phyloP scores from a whole-genome alignment of 2,888 invertebrate species.

The Apodemia zela region DNA sequence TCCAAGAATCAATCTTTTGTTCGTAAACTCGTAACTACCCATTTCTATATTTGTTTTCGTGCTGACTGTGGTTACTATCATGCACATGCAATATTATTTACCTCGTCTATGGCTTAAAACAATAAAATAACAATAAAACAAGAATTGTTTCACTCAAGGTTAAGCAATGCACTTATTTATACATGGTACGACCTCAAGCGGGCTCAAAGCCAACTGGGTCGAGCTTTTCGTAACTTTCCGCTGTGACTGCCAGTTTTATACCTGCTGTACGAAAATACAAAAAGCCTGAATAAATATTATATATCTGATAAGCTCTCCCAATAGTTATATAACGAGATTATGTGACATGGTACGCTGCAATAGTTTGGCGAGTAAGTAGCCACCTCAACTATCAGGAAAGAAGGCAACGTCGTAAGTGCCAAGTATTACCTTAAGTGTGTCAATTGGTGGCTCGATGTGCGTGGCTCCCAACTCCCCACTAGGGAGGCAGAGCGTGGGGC shows the following conservation, averaged over 20 bases:
- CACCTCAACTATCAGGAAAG: slow-evolving; percentile 41
- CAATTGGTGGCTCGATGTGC: slow-evolving; percentile 78
- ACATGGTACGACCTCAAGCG: slow-evolving; percentile 51
- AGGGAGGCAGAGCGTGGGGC: slow-evolving; percentile 67
- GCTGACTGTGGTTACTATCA: background rate
- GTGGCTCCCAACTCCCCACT: slow-evolving; percentile 61
- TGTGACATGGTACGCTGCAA: slow-evolving; percentile 15
- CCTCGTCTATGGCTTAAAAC: slow-evolving; percentile 6
- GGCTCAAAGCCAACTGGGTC: slow-evolving; percentile 75
- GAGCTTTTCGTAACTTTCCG: slow-evolving; percentile 69
- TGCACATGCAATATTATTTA: slow-evolving; percentile 14
- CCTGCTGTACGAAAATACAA: slow-evolving; percentile 36
- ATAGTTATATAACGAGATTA: slow-evolving; percentile 26
- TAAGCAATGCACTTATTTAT: slow-evolving; percentile 48
- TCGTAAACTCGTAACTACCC: background rate
- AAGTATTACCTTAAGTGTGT: slow-evolving; percentile 79
- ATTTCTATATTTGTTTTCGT: slow-evolving; percentile 1
- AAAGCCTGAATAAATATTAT: slow-evolving; percentile 31
- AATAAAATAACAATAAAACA: slow-evolving; percentile 16
- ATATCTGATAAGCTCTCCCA: slow-evolving; percentile 22
- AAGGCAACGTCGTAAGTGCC: slow-evolving; percentile 61
- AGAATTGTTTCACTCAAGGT: slow-evolving; percentile 43
- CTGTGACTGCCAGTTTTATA: slow-evolving; percentile 50
- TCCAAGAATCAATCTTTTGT: slow-evolving; percentile 5
- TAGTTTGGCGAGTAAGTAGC: slow-evolving; percentile 27